phyloP scores from a whole-genome alignment of 2,113 vertebrate species.

The Pangasianodon hypophthalmus region DNA sequence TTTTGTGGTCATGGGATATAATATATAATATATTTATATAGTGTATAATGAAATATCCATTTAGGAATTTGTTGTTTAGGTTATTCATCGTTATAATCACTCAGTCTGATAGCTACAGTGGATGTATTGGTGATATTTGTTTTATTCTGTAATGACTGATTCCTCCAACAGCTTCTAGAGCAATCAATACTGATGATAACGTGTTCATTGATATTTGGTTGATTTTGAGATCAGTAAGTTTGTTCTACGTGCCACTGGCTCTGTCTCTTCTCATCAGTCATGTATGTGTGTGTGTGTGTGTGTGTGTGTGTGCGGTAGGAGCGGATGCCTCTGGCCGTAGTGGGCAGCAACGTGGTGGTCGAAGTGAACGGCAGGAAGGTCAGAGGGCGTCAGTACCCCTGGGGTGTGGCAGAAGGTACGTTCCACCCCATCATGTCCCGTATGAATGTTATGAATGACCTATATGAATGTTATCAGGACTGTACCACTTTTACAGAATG shows the following conservation, averaged over 20 bases:
- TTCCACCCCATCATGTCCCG: conserved; percentile 3
- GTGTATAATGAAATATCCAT: too few relatives aligned
- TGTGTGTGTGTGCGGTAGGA: conserved; percentile 64
- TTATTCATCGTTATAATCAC: too few relatives aligned
- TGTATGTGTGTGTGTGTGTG: background rate
- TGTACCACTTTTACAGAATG: conserved; percentile 20
- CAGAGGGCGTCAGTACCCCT: conserved; percentile 81
- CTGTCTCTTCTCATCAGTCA: background rate
- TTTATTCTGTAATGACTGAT: background rate
- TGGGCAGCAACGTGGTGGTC: conserved; percentile 78
- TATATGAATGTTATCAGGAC: background rate
- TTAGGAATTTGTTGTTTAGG: too few relatives aligned
- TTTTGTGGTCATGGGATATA: too few relatives aligned
- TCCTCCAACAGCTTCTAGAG: background rate
- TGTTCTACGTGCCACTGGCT: background rate
- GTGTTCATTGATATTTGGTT: background rate
- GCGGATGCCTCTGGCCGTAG: conserved; percentile 78
- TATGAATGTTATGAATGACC: background rate
- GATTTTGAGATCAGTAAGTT: conserved; percentile 4
- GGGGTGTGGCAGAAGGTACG: conserved; percentile 82
- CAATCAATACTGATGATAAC: background rate
- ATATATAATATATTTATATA: too few relatives aligned
- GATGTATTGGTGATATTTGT: background rate
- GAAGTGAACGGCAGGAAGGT: conserved; percentile 80
- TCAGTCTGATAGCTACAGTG: background rate